These are phyloP conservation scores for Ceratitis capitata DNA, from an alignment of 1,140 invertebrate species.

Conservation along the genomic window DNA sequence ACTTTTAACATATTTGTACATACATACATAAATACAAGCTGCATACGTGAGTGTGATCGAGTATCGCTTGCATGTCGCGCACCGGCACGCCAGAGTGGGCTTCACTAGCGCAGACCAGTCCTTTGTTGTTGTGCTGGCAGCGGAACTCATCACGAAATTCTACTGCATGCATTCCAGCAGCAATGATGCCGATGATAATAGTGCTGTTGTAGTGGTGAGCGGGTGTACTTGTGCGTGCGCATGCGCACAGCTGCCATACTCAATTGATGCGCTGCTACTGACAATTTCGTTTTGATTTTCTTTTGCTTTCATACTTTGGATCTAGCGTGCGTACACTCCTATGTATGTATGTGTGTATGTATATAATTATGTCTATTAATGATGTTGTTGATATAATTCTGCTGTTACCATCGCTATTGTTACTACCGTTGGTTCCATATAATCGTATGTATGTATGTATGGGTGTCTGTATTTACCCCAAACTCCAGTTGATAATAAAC, in stretches of 20 bases:
- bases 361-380: background rate
- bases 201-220: background rate
- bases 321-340: too few species aligned
- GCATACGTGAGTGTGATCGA: background rate
- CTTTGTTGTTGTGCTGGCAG: background rate
- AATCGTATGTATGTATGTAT: background rate
- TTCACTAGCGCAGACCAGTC: background rate
- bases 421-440: too few species aligned
- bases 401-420: background rate
- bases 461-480: background rate
- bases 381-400: background rate
- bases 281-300: background rate
- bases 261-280: slow-evolving; percentile 1
- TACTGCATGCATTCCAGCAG: background rate
- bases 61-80: background rate
- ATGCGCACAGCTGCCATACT: slow-evolving; percentile 15
- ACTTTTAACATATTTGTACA: background rate
- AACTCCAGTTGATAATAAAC: slow-evolving; percentile 31
- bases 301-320: background rate
- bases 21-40: background rate
- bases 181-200: background rate
- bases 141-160: background rate
- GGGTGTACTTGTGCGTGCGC: background rate
- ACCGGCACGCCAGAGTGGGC: background rate
- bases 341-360: background rate